Conservation (phyloP, 2,797 vertebrate genomes). For the Rhynchonycteris naso region DNA sequence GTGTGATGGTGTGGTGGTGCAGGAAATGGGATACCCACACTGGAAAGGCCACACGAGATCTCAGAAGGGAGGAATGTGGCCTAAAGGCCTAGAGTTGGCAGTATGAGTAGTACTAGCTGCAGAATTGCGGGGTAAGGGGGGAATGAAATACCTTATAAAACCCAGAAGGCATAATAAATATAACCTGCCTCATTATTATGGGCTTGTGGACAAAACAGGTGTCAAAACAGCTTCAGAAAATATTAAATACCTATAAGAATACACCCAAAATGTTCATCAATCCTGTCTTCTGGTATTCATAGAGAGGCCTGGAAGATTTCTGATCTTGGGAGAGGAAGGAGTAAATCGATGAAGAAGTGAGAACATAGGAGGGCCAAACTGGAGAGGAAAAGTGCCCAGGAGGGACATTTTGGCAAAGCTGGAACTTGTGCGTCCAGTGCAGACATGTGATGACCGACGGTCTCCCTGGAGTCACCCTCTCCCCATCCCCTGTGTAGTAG, state of each 20-base stretch:
- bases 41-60: neutral
- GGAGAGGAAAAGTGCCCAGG: neutral
- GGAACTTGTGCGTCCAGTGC: neutral
- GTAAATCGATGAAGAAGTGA: neutral
- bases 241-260: neutral
- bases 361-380: neutral
- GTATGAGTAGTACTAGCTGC: neutral
- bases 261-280: neutral
- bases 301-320: neutral
- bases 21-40: neutral
- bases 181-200: neutral
- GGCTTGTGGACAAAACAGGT: neutral
- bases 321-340: neutral
- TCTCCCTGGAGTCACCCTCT: neutral
- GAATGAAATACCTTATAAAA: neutral
- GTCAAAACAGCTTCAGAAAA: constrained; percentile 3
- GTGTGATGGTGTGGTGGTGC: neutral
- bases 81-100: neutral
- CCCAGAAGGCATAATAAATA: neutral
- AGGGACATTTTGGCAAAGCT: neutral
- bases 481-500: neutral
- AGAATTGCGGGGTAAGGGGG: neutral
- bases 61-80: neutral
- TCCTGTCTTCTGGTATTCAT: neutral
- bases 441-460: neutral